A percentile compares a stretch with the other conserved stretches of the same genome.
phyloP scores from a whole-genome alignment of 2,797 vertebrate species.

The Odontamblyopus rebecca region DNA sequence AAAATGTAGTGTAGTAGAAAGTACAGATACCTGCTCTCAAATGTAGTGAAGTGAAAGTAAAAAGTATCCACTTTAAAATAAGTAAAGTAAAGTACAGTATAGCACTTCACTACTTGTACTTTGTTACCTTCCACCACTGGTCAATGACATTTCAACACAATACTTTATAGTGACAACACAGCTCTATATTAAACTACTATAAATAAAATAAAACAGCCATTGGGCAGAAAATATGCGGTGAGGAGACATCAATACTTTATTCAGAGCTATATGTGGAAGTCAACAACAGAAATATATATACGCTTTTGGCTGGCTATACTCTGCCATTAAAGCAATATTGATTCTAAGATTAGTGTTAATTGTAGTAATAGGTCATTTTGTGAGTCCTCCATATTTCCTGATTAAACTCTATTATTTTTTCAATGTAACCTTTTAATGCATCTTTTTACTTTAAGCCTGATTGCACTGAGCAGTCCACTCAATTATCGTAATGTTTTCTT shows the following conservation, averaged over 20 bases:
- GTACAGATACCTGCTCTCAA: too few species aligned
- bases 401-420: slow-evolving; percentile 2
- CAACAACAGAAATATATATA: background rate
- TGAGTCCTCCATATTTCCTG: background rate
- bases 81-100: too few species aligned
- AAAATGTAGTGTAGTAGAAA: too few species aligned
- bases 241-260: background rate
- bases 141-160: too few species aligned
- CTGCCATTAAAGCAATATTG: slow-evolving; percentile 6
- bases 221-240: background rate
- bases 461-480: slow-evolving; percentile 4
- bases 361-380: slow-evolving; percentile 1
- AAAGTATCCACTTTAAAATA: too few species aligned
- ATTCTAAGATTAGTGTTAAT: background rate
- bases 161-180: too few species aligned
- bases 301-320: background rate
- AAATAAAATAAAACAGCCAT: background rate
- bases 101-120: too few species aligned
- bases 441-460: background rate
- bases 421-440: background rate
- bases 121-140: too few species aligned
- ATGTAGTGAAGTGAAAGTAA: too few species aligned
- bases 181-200: too few species aligned
- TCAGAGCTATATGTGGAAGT: background rate
- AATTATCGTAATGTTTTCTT: slow-evolving; percentile 1